Percentiles rank a stretch among this genome's conserved stretches.
Conservation (phyloP, 2,797 vertebrate species). For the Hafferia zeledoni region DNA sequence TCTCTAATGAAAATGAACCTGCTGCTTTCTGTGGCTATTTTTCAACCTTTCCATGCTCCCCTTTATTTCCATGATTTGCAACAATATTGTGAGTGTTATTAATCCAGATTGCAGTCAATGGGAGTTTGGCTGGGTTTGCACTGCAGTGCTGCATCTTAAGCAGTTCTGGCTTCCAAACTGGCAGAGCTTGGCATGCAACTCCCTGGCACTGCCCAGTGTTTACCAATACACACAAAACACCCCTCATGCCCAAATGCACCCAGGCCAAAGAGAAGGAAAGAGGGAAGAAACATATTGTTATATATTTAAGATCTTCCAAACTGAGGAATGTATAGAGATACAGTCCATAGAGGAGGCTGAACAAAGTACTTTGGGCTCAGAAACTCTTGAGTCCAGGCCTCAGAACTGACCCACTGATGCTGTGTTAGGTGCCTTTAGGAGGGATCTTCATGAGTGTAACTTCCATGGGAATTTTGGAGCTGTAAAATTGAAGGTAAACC, state of each 20-base stretch:
- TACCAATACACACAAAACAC: background rate
- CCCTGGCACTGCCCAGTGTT: background rate
- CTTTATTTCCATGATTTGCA: constrained; percentile 18
- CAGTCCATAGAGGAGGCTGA: background rate
- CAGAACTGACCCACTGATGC: background rate
- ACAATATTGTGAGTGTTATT: background rate
- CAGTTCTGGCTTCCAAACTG: background rate
- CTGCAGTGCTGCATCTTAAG: background rate
- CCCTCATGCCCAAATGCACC: background rate
- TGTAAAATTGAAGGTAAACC: background rate
- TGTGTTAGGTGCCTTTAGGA: background rate
- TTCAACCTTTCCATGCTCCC: background rate
- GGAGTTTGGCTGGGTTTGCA: background rate
- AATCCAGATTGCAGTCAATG: constrained; percentile 12
- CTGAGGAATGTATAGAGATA: background rate
- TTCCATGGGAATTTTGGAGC: background rate
- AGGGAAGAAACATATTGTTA: background rate
- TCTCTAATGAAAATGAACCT: background rate
- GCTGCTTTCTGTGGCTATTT: background rate
- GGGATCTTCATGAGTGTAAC: fast-evolving
- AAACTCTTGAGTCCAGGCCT: background rate
- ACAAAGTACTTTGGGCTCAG: background rate
- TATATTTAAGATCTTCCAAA: background rate
- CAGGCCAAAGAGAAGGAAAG: background rate
- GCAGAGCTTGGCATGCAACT: background rate